A percentile compares a stretch with the other conserved stretches of the same genome.
phyloP scores from a whole-genome alignment of 2,797 vertebrate species.

The Oophaga sylvatica region DNA sequence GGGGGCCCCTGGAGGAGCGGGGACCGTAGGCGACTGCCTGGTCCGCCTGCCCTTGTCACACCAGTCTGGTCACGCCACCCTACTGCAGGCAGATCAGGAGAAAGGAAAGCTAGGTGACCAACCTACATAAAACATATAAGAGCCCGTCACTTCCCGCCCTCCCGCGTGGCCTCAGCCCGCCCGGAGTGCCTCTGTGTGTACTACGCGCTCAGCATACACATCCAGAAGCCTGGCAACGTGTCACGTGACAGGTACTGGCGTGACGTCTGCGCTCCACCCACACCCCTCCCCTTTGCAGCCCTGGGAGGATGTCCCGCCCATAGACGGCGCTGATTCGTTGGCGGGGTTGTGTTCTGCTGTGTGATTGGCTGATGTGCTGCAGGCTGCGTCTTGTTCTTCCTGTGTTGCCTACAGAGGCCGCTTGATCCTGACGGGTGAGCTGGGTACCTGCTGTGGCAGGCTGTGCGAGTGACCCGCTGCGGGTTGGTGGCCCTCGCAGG shows the following conservation, averaged over 20 bases:
- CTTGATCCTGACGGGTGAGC: slow-evolving; percentile 42
- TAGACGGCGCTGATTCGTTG: neutral
- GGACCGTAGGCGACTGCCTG: too few species aligned
- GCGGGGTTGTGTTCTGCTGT: neutral
- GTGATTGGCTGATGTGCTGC: slow-evolving; percentile 11
- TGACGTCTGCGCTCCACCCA: slow-evolving; percentile 19
- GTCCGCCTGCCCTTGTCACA: too few species aligned
- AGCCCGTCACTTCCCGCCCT: neutral
- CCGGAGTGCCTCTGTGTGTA: neutral
- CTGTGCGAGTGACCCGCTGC: slow-evolving; percentile 5
- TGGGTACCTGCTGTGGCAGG: slow-evolving; percentile 16
- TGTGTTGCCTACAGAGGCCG: slow-evolving; percentile 44
- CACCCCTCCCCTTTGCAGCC: slow-evolving; percentile 33
- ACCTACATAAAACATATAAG: too few species aligned
- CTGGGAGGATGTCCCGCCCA: slow-evolving; percentile 54
- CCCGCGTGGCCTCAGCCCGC: neutral
- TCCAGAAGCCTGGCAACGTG: slow-evolving; percentile 22
- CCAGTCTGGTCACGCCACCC: too few species aligned
- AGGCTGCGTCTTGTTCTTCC: slow-evolving; percentile 44
- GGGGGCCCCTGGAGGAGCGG: too few species aligned
- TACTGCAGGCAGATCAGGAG: too few species aligned
- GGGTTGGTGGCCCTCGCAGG: slow-evolving; percentile 2
- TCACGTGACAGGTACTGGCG: slow-evolving; percentile 25
- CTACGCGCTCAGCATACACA: neutral
- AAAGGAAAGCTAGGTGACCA: too few species aligned